phyloP scores from a whole-genome alignment of 2,797 vertebrate genomes.

The Pempheris klunzingeri region DNA sequence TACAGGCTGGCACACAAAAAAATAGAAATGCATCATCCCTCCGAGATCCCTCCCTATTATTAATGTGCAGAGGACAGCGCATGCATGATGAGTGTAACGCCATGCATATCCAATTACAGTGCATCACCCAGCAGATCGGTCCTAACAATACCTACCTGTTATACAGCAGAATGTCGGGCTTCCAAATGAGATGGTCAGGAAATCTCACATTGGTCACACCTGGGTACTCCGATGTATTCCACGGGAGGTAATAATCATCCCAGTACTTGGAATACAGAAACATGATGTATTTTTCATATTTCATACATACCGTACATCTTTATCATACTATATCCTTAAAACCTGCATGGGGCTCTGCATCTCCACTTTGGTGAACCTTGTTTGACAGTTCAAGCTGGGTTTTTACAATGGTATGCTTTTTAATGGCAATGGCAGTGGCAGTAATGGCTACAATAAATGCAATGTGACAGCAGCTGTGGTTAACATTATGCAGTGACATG shows the following conservation, averaged over 20 bases:
- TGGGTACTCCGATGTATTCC: slow-evolving; percentile 90
- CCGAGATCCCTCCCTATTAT: neutral
- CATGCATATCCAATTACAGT: slow-evolving; percentile 42
- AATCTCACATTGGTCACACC: slow-evolving; percentile 93
- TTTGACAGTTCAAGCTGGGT: slow-evolving; percentile 1
- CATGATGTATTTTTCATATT: slow-evolving; percentile 12
- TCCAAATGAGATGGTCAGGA: slow-evolving; percentile 93
- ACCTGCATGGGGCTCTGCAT: neutral
- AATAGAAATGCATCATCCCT: neutral
- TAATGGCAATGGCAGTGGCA: neutral
- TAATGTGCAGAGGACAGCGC: neutral
- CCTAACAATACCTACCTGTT: slow-evolving; percentile 89
- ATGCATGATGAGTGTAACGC: slow-evolving; percentile 23
- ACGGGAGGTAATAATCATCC: slow-evolving; percentile 92
- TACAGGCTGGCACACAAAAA: slow-evolving; percentile 1
- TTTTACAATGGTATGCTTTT: slow-evolving; percentile 5
- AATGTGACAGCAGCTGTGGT: slow-evolving; percentile 11
- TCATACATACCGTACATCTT: neutral
- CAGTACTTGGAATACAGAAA: slow-evolving; percentile 86
- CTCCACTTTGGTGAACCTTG: neutral
- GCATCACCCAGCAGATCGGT: slow-evolving; percentile 20
- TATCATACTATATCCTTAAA: neutral
- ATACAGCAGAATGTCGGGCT: slow-evolving; percentile 96
- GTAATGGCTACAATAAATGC: slow-evolving; percentile 9
- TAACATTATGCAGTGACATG: slow-evolving; percentile 8